Evolutionary conservation across 2,113 vertebrate species (phyloP).

Genomic region (Natator depressus): DNA sequence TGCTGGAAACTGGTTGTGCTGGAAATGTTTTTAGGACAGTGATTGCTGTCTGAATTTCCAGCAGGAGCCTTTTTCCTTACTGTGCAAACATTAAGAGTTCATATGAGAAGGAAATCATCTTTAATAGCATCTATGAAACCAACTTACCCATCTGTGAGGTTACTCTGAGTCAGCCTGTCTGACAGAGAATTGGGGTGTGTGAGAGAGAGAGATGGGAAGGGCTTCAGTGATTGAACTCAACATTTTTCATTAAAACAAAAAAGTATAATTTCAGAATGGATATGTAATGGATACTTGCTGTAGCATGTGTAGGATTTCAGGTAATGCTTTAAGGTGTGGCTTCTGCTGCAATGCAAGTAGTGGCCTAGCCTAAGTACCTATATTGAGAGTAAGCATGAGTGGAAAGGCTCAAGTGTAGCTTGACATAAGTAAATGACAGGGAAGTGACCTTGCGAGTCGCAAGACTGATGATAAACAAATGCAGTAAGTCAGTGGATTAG

Average conservation of each 20-base stretch:
- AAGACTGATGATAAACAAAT: neutral
- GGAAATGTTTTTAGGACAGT: neutral
- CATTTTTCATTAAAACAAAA: neutral
- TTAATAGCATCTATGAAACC: neutral
- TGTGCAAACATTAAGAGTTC: neutral
- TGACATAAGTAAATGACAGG: neutral
- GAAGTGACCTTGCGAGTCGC: neutral
- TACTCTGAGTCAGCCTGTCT: neutral
- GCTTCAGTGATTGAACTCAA: neutral
- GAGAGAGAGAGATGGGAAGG: neutral
- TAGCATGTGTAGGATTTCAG: neutral
- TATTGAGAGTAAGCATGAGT: neutral
- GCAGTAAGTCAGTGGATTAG: neutral
- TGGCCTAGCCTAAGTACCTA: neutral
- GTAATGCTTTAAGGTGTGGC: neutral
- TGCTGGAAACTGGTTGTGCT: neutral
- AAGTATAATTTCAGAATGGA: neutral
- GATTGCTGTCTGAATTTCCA: neutral
- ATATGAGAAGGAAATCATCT: neutral
- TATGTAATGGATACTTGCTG: neutral
- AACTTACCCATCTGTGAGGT: neutral
- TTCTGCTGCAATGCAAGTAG: neutral
- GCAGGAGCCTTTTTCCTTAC: neutral
- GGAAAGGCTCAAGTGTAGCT: neutral
- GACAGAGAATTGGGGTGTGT: neutral